Conservation (phyloP, 2,888 invertebrate genomes). For the Poecilus cupreus region DNA sequence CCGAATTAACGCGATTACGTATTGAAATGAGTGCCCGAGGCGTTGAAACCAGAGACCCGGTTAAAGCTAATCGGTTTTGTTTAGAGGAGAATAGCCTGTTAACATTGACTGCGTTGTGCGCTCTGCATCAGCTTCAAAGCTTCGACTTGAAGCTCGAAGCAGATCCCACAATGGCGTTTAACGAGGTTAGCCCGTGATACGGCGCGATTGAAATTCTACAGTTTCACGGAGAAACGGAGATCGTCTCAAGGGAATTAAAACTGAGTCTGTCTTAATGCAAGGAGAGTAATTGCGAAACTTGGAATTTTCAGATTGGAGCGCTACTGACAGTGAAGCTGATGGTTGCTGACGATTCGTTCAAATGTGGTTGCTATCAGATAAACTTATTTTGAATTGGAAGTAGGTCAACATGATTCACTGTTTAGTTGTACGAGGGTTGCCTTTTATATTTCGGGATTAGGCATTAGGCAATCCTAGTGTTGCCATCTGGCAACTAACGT, state of each 20-base stretch:
- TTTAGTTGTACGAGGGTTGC: no score
- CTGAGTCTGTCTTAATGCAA: background rate
- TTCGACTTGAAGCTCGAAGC: background rate
- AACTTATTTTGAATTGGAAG: no score
- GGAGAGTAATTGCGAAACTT: no score
- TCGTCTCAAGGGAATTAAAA: background rate
- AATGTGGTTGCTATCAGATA: no score
- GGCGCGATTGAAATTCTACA: background rate
- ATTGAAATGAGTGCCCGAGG: conserved; percentile 70
- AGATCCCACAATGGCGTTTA: conserved; percentile 20
- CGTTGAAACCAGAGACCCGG: conserved; percentile 68
- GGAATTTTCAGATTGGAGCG: no score
- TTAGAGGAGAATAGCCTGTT: conserved; percentile 70
- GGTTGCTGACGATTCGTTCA: background rate
- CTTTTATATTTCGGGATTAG: no score
- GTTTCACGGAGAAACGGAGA: background rate
- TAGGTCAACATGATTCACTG: no score
- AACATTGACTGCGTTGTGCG: conserved; percentile 66
- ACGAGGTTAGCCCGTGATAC: conserved; percentile 22
- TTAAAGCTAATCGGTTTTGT: conserved; percentile 70
- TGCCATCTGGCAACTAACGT: no score
- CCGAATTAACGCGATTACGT: conserved; percentile 70
- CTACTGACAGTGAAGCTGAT: no score
- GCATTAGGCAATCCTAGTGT: no score
- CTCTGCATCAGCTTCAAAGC: conserved; percentile 39